Base-by-base conservation (phyloP, 2,888 invertebrate species). In the Acheta domesticus region DNA sequence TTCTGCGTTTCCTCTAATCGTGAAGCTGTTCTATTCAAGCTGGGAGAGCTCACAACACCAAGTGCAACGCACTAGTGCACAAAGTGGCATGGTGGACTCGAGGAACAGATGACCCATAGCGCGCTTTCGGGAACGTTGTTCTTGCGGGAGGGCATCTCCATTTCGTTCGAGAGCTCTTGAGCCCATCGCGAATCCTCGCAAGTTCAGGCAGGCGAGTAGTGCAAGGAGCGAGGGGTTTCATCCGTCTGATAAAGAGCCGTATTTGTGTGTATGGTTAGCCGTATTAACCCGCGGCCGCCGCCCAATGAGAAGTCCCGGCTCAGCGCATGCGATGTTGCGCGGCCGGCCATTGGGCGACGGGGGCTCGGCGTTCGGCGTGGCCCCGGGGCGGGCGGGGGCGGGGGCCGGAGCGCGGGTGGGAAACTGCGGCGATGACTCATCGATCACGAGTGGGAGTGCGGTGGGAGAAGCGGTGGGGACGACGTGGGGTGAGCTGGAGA, bases 181-280 rank as follows among this genome's bases (percentile, higher is more conserved):
- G 36, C 36, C 36, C 36, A 36, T 36, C 36, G 36, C 36, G 8
- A 36, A 36, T 36, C 8, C 36, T 36, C 8, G 8, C 36, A 36
- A 36, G 36, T 36, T 8, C 8, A 36, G 36, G 36, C 36, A 36
- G 11, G 36, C 5, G 36, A 62, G 62, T 62, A n/a, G 62, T 62
- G 62, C 16, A n/a, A 19, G 62, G 12, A 8, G 14, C 16, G 62
- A n/a, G 14, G 62, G 62, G 62, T 62, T 62, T 62, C 62, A 62
- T 62, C 62, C 14, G 3, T n/a, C 62, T 62, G 62, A 62, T 62
- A 62, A 62, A 62, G n/a, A 62, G 62, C 5, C 62, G 16, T 62
- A 62, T 62, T 62, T 62, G 62, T 62, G 62, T 62, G 62, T 62
- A 62, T 62, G 62, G 62, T 62, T 62, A 62, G 62, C 62, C 14